Evolutionary conservation across 2,113 vertebrate species (phyloP), one percentile per base, ranked within the genome.

Genomic region (Prochilodus magdalenae): DNA sequence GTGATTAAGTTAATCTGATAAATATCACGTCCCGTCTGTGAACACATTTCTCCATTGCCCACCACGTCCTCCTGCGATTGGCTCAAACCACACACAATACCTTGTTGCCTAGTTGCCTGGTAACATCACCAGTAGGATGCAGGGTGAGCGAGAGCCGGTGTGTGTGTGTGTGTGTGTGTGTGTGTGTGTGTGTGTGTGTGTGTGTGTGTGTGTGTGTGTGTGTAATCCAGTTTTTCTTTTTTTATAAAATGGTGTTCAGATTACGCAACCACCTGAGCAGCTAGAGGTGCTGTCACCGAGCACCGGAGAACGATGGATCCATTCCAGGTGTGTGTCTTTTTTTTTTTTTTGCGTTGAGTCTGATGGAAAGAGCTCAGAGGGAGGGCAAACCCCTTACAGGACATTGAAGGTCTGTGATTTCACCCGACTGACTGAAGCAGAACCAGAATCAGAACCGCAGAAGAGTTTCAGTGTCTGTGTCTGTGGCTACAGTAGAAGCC

Each of bases 21-120:
- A 57, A 73, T 73, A 33, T 30, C 72, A n/a, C 51, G 57, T 73
- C 51, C 33, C 55, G 6, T 62, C n/a, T n/a, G 59, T 27, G 27
- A 67, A 67, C 55, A 27, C 74, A 33, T 63, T 78, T 57, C 47
- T 22, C 49, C 40, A 49, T 66, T 40, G 22, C 70, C 74, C 44
- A 72, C 75, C 74, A 24, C 85, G 76, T 83, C 29, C 59, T 78
- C 75, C 13, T 74, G 60, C n/a, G 24, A 67, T 77, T 70, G 75
- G 86, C 77, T 60, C 87, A 53, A 81, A 78, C 81, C 66, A 81
- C 76, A 79, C 88, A 89, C 82, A 88, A 85, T 89, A 89, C 80
- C 89, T 87, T 90, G 93, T 94, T 94, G 93, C 93, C 92, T 92
- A 89, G 93, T 94, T 94, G 93, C 93, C 92, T 92, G 91, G 93